A percentile compares a stretch with the other conserved stretches of the same genome.
These are phyloP conservation scores for Tetropium fuscum DNA, from an alignment of 2,888 invertebrate species.

Conservation along the genomic window DNA sequence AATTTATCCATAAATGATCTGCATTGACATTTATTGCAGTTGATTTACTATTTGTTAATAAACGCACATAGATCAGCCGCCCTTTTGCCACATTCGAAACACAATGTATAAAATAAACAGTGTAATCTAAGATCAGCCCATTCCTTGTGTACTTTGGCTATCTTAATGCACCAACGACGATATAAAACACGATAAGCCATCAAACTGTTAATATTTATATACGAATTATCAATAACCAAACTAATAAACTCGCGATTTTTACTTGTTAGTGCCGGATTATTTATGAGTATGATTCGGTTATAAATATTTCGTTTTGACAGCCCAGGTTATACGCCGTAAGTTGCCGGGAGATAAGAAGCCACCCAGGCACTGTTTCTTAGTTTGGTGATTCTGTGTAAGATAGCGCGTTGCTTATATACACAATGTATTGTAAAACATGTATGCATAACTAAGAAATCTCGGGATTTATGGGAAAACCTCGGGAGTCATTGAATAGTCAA, in stretches of 20 bases:
- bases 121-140: conserved; percentile 24
- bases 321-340: conserved; percentile 20
- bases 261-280: conserved; percentile 17
- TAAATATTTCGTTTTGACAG: conserved; percentile 28
- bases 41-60: conserved; percentile 34
- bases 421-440: conserved; percentile 26
- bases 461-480: conserved; percentile 6
- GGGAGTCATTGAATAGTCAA: conserved; percentile 1
- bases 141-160: conserved; percentile 4
- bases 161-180: conserved; percentile 19
- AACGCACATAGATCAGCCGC: conserved; percentile 27
- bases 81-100: conserved; percentile 24
- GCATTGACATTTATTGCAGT: conserved; percentile 24
- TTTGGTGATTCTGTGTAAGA: conserved; percentile 30
- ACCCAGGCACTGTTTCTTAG: conserved; percentile 30
- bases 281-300: conserved; percentile 17
- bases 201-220: conserved; percentile 33
- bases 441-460: conserved; percentile 17
- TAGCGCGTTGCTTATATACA: conserved; percentile 27
- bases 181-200: conserved; percentile 23
- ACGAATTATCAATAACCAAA: conserved; percentile 33
- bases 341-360: conserved; percentile 24
- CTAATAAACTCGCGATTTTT: conserved; percentile 33
- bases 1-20: conserved; percentile 1
- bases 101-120: conserved; percentile 30